Conservation (phyloP, 1,140 invertebrate genomes). For the Hylaeus anthracinus region DNA sequence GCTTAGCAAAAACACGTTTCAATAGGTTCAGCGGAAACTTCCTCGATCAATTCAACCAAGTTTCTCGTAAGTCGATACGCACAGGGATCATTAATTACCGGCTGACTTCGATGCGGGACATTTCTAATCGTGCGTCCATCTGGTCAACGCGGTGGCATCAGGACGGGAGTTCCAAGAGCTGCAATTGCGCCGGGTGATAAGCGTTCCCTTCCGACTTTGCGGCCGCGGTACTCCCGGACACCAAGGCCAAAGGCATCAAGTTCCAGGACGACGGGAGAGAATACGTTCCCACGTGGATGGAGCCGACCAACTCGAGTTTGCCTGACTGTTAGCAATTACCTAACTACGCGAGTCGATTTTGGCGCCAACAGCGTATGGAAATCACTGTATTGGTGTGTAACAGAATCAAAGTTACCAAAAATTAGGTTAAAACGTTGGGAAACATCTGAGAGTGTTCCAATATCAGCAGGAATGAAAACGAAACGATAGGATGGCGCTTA, state of each 20-base stretch:
- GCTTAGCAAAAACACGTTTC: background rate
- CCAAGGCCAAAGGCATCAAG: slow-evolving; percentile 45
- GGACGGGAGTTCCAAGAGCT: slow-evolving; percentile 15
- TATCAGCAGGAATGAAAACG: no score
- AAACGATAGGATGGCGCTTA: no score
- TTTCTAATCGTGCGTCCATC: slow-evolving; percentile 54
- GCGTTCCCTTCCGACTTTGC: slow-evolving; percentile 56
- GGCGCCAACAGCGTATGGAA: slow-evolving; percentile 22
- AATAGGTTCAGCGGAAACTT: background rate
- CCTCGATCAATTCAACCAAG: slow-evolving; percentile 14
- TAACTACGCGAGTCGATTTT: slow-evolving; percentile 54
- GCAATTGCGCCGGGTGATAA: slow-evolving; percentile 56
- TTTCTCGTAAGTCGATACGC: slow-evolving; percentile 13
- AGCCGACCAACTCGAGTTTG: slow-evolving; percentile 43
- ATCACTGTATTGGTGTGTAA: background rate
- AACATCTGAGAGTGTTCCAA: no score
- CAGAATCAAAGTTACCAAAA: no score
- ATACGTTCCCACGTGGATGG: slow-evolving; percentile 70
- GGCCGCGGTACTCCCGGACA: slow-evolving; percentile 15
- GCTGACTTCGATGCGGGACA: slow-evolving; percentile 27
- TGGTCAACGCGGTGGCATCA: slow-evolving; percentile 25
- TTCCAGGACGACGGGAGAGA: slow-evolving; percentile 50
- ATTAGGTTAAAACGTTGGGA: no score
- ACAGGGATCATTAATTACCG: slow-evolving; percentile 47
- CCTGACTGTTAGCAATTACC: slow-evolving; percentile 69